Percentiles rank a stretch among this genome's conserved stretches.
These are phyloP conservation scores for Cephonodes hylas DNA, from an alignment of 2,888 invertebrate genomes.

Conservation along the genomic window DNA sequence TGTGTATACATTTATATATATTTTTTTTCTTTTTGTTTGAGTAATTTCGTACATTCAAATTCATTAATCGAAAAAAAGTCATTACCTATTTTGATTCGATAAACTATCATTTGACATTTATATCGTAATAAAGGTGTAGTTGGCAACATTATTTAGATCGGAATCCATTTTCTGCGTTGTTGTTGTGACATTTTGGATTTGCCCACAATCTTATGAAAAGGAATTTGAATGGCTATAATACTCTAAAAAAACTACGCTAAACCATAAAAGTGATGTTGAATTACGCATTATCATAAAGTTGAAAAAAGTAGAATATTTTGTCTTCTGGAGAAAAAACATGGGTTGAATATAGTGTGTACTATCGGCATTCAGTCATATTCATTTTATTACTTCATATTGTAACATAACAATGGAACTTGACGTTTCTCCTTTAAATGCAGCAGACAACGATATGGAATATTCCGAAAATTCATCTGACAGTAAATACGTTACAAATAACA, in stretches of 20 bases:
- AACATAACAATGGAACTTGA: constrained; percentile 67
- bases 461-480: constrained; percentile 64
- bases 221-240: constrained; percentile 41
- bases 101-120: background rate
- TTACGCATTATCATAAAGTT: constrained; percentile 29
- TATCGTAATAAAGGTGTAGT: background rate
- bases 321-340: constrained; percentile 46
- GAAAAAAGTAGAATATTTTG: constrained; percentile 29
- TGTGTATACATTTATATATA: background rate
- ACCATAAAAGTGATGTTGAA: constrained; percentile 42
- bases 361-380: constrained; percentile 62
- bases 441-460: constrained; percentile 63
- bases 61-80: background rate
- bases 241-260: constrained; percentile 15
- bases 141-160: background rate
- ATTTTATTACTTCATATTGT: constrained; percentile 43
- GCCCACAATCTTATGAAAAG: constrained; percentile 43
- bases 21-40: background rate
- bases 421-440: constrained; percentile 55
- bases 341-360: constrained; percentile 73
- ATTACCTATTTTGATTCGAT: background rate
- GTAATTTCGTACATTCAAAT: background rate
- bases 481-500: constrained; percentile 64
- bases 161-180: constrained; percentile 80
- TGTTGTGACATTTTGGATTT: constrained; percentile 78